These are phyloP conservation scores for Papilio xuthus DNA, from an alignment of 1,140 invertebrate species.

Conservation along the genomic window DNA sequence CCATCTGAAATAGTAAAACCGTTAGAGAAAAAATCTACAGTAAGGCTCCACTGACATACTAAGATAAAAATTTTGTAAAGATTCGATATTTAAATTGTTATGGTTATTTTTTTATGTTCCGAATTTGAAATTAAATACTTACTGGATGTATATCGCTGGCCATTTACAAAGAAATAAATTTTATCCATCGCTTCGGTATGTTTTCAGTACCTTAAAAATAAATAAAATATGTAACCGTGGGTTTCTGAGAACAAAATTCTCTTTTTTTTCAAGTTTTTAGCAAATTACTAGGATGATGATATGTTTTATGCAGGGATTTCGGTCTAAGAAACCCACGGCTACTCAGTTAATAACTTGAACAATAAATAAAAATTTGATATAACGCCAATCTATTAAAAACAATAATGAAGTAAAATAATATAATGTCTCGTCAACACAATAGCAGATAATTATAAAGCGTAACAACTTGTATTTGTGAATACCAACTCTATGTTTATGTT, in stretches of 20 bases:
- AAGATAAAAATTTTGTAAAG: too few relatives aligned
- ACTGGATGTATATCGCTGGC: not conserved
- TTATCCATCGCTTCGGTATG: slow-evolving; percentile 53
- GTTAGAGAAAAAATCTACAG: not conserved
- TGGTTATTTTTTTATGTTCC: not conserved
- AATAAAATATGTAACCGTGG: not conserved
- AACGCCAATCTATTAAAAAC: too few relatives aligned
- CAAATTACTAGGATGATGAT: too few relatives aligned
- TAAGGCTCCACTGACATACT: too few relatives aligned
- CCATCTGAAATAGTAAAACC: slow-evolving; percentile 53
- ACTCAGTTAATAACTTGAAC: too few relatives aligned
- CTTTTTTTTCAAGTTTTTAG: too few relatives aligned
- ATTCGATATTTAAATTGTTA: not conserved
- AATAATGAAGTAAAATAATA: not conserved
- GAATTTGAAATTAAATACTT: not conserved
- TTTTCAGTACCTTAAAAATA: not conserved
- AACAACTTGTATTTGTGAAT: not conserved
- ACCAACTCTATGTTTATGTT: not conserved
- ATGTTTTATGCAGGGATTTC: too few relatives aligned
- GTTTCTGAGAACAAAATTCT: too few relatives aligned
- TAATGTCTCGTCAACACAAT: not conserved
- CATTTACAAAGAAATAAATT: slow-evolving; percentile 59
- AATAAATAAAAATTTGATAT: too few relatives aligned
- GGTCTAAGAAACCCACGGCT: too few relatives aligned
- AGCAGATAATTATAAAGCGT: not conserved